A percentile compares a stretch with the other conserved stretches of the same genome.
Conservation (phyloP, 1,140 invertebrate genomes). For the Luehdorfia chinensis region DNA sequence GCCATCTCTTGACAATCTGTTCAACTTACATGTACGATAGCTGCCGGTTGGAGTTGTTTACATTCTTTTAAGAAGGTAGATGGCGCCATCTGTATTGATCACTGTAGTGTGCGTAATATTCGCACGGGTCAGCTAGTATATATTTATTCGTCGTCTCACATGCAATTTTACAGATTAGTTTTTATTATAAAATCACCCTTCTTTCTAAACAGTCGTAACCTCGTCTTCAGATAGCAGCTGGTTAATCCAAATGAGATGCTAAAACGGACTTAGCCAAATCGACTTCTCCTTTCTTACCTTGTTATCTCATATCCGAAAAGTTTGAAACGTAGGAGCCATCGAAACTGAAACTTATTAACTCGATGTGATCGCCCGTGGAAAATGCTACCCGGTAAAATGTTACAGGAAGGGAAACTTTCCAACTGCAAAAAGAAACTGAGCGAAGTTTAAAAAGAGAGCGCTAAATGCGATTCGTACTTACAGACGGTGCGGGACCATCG, state of each 20-base stretch:
- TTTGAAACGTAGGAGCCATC: constrained; percentile 74
- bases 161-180: no score
- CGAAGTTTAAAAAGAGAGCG: constrained; percentile 65
- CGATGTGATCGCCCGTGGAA: constrained; percentile 69
- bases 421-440: constrained; percentile 63
- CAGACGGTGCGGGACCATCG: constrained; percentile 8
- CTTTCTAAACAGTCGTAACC: no score
- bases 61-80: no score
- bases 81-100: no score
- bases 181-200: no score
- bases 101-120: no score
- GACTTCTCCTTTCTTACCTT: constrained; percentile 67
- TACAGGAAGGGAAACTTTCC: constrained; percentile 67
- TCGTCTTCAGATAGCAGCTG: no score
- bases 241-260: constrained; percentile 39
- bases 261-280: constrained; percentile 68
- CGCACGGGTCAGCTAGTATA: no score
- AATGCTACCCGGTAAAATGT: constrained; percentile 70
- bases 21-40: no score
- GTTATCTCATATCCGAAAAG: constrained; percentile 76
- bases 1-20: no score
- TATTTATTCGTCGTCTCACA: no score
- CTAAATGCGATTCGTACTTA: constrained; percentile 64
- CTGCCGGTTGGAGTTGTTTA: no score
- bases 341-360: constrained; percentile 75